These are phyloP conservation scores for Enteromius afrohamiltoni DNA, from an alignment of 2,797 vertebrate species.

Conservation along the genomic window DNA sequence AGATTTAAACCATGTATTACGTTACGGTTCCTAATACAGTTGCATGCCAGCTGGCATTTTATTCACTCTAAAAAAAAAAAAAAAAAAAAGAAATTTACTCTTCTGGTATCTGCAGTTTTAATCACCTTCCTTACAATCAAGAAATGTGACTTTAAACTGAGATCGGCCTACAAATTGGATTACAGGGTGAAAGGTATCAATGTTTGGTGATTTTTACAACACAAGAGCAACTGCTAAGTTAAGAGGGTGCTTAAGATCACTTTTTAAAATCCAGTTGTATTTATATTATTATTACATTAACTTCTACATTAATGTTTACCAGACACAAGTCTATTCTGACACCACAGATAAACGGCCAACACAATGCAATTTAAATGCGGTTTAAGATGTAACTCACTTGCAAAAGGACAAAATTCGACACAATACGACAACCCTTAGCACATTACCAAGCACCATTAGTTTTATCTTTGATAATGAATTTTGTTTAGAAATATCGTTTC, in stretches of 20 bases:
- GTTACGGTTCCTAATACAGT: neutral
- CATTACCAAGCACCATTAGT: neutral
- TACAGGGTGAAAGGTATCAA: neutral
- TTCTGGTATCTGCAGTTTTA: neutral
- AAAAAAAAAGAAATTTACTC: neutral
- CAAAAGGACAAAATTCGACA: neutral
- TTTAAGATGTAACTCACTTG: neutral
- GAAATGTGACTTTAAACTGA: neutral
- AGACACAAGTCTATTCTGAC: neutral
- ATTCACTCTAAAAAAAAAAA: neutral
- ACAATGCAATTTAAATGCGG: neutral
- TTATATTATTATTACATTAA: neutral
- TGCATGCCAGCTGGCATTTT: neutral
- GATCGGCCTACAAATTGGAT: neutral
- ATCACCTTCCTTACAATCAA: neutral
- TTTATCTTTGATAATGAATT: neutral
- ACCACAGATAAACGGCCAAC: neutral
- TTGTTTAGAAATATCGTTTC: neutral
- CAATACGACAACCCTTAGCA: neutral
- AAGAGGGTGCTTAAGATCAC: neutral
- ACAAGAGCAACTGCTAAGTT: neutral
- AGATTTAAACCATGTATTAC: constrained; percentile 2
- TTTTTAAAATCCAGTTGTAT: neutral
- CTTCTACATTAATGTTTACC: neutral
- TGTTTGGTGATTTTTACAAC: neutral